These are phyloP conservation scores for Rostratula benghalensis DNA, from an alignment of 2,113 vertebrate genomes.

Conservation along the genomic window DNA sequence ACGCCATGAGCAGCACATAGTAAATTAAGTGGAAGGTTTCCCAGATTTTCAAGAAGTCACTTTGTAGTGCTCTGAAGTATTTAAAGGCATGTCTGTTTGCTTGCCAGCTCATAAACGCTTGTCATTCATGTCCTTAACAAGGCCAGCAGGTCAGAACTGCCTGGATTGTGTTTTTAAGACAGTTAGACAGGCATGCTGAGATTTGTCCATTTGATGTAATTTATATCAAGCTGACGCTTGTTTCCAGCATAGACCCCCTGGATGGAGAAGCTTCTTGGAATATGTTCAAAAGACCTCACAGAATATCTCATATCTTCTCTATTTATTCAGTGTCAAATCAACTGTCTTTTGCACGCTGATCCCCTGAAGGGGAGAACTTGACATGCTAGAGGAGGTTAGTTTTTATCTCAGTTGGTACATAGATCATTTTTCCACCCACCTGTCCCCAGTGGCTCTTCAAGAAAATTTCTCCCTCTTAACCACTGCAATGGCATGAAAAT, in stretches of 20 bases:
- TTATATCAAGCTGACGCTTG: conserved; percentile 53
- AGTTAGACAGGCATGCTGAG: conserved; percentile 58
- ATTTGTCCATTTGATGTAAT: conserved; percentile 58
- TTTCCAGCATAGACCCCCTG: conserved; percentile 44
- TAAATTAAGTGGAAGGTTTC: conserved; percentile 49
- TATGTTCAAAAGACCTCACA: conserved; percentile 24
- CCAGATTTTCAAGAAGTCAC: conserved; percentile 23
- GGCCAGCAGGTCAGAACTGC: conserved; percentile 46
- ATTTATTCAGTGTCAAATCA: conserved; percentile 25
- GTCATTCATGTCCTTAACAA: conserved; percentile 52
- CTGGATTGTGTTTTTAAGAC: conserved; percentile 30
- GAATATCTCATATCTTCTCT: conserved; percentile 42
- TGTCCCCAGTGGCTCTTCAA: conserved; percentile 28
- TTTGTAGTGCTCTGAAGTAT: conserved; percentile 60
- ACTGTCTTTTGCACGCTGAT: conserved; percentile 19
- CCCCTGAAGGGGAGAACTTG: conserved; percentile 33
- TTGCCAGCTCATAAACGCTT: conserved; percentile 58
- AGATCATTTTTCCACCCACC: conserved; percentile 12
- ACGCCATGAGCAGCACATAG: neutral
- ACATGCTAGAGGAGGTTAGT: neutral
- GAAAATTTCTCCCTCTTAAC: conserved; percentile 21
- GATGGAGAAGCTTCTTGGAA: conserved; percentile 36
- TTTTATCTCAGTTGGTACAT: conserved; percentile 18
- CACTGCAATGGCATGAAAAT: conserved; percentile 19
- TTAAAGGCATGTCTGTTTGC: conserved; percentile 62